Conservation (phyloP, 2,113 vertebrate species). For the Prietella phreatophila region DNA sequence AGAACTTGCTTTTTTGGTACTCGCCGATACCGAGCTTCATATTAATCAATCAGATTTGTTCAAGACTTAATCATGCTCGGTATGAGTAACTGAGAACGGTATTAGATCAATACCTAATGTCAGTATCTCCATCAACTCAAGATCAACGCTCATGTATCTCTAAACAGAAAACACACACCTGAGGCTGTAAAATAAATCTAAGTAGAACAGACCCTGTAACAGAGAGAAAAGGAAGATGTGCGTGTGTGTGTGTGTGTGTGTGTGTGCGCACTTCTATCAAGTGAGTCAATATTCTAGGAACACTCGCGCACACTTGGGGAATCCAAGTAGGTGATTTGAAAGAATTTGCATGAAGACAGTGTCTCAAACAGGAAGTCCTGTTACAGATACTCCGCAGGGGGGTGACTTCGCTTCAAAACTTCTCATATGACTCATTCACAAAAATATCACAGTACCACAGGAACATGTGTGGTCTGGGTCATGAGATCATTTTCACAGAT, state of each 20-base stretch:
- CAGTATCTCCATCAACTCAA: background rate
- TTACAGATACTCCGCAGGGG: background rate
- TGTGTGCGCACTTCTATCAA: background rate
- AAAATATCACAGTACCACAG: background rate
- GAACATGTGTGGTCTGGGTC: background rate
- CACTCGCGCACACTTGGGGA: background rate
- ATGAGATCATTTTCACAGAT: background rate
- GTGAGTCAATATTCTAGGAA: constrained; percentile 1
- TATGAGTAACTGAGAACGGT: background rate
- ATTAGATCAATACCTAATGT: background rate
- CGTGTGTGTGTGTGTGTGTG: background rate
- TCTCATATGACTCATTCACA: constrained; percentile 16
- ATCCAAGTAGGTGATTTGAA: constrained; percentile 38
- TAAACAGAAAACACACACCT: too few species aligned
- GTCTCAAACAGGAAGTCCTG: background rate
- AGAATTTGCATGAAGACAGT: constrained; percentile 25
- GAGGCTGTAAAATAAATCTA: background rate
- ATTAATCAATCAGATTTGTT: too few species aligned
- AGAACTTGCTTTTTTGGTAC: too few species aligned
- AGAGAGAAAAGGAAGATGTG: background rate
- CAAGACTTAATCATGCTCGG: too few species aligned
- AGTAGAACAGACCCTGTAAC: background rate
- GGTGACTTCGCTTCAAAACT: constrained; percentile 1
- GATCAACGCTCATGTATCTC: background rate
- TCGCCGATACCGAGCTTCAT: too few species aligned